Evolutionary conservation across 2,888 invertebrate species (phyloP).

Genomic region (Endomychus coccineus): DNA sequence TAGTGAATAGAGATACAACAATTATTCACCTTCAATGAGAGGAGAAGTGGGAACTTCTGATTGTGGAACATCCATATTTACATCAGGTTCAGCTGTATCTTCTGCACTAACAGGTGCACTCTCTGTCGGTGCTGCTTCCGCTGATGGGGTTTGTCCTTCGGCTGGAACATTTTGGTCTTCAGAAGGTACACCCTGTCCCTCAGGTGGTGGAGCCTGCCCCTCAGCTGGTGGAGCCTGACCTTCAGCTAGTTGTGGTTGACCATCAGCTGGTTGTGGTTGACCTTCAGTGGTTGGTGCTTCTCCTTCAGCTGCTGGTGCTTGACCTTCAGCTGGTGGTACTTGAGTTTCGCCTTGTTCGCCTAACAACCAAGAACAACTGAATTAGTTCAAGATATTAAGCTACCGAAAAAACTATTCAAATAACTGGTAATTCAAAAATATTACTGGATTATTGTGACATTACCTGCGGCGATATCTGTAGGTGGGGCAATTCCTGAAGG

Average conservation of each 20-base stretch:
- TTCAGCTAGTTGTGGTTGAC: constrained; percentile 25
- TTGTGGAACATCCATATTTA: not conserved
- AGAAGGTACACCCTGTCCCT: not conserved
- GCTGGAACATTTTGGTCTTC: no score
- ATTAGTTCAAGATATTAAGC: no score
- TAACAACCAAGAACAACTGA: no score
- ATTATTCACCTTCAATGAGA: constrained; percentile 14
- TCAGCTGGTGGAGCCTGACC: constrained; percentile 34
- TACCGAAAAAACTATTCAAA: no score
- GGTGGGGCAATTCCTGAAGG: not conserved
- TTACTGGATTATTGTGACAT: no score
- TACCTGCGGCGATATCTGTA: not conserved
- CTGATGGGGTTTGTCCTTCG: not conserved
- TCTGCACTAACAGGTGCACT: constrained; percentile 6
- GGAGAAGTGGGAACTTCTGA: constrained; percentile 12
- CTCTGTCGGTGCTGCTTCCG: constrained; percentile 2
- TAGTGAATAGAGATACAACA: no score
- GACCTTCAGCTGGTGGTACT: constrained; percentile 19
- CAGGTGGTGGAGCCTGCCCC: constrained; percentile 26
- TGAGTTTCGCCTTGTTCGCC: not conserved
- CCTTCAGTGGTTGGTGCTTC: constrained; percentile 25
- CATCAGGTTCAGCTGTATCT: not conserved
- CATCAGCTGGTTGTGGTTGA: constrained; percentile 35
- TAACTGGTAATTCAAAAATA: no score
- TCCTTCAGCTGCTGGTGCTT: constrained; percentile 35